phyloP scores from a whole-genome alignment of 2,888 invertebrate species.

The Habrosyne pyritoides region DNA sequence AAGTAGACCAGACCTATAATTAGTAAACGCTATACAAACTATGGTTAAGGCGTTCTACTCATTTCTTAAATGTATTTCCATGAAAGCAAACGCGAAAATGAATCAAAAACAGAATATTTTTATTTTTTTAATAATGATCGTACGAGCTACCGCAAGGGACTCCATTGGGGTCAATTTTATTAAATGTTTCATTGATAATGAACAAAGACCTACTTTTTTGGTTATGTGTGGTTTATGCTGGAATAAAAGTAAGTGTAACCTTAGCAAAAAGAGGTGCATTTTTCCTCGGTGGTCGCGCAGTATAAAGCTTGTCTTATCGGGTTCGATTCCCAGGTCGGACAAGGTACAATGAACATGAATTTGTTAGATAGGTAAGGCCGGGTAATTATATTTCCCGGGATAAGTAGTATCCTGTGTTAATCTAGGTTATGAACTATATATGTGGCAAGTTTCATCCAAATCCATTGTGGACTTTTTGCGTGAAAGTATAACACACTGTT shows the following conservation, averaged over 20 bases:
- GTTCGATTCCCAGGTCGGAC: too few species aligned
- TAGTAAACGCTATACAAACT: not conserved
- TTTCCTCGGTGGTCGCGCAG: too few species aligned
- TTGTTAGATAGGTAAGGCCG: too few species aligned
- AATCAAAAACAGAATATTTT: conserved; percentile 10
- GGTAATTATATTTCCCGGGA: too few species aligned
- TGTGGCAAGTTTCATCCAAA: too few species aligned
- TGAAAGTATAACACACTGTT: too few species aligned
- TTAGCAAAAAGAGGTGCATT: too few species aligned
- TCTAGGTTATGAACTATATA: too few species aligned
- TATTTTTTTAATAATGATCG: conserved; percentile 16
- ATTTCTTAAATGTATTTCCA: not conserved
- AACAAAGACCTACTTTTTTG: conserved; percentile 52
- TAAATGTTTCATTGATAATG: conserved; percentile 52
- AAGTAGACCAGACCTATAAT: not conserved
- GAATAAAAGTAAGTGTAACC: conserved; percentile 50
- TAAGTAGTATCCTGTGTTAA: too few species aligned
- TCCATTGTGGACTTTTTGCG: too few species aligned
- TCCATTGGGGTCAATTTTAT: conserved; percentile 41
- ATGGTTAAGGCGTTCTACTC: not conserved
- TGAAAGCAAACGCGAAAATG: conserved; percentile 13
- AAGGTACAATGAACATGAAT: too few species aligned
- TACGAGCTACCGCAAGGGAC: conserved; percentile 29
- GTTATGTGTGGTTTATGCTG: conserved; percentile 50
- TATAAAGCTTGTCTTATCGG: too few species aligned